Evolutionary conservation across 1,140 invertebrate species (phyloP).

Genomic region (Brachionus rubens): DNA sequence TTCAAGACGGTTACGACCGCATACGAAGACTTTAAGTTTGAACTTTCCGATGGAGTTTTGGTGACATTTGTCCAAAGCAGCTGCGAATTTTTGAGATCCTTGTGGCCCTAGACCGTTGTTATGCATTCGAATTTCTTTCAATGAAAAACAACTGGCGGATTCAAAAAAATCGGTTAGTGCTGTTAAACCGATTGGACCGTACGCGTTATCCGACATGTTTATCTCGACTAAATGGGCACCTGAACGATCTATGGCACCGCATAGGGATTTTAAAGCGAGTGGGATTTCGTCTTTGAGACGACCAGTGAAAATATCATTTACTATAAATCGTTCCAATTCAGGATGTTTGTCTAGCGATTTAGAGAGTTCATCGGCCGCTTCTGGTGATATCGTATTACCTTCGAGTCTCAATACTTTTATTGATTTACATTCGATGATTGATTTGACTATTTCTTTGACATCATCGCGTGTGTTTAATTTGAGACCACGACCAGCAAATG

Average conservation of each 20-base stretch:
- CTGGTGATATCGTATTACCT: conserved; percentile 86
- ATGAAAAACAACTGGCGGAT: conserved; percentile 76
- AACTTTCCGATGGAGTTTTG: background rate
- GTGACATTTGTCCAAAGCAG: conserved; percentile 28
- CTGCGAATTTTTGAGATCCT: conserved; percentile 33
- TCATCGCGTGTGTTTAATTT: conserved; percentile 28
- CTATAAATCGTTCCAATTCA: conserved; percentile 65
- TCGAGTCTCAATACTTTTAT: conserved; percentile 75
- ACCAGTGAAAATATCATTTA: conserved; percentile 87
- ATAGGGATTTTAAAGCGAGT: conserved; percentile 65
- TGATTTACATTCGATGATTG: conserved; percentile 66
- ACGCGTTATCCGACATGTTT: conserved; percentile 95
- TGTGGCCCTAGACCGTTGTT: conserved; percentile 48
- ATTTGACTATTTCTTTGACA: background rate
- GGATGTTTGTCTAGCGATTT: conserved; percentile 72
- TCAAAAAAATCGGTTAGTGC: conserved; percentile 79
- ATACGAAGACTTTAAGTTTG: conserved; percentile 68
- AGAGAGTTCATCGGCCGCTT: conserved; percentile 78
- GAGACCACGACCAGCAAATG: background rate
- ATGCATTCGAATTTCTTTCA: conserved; percentile 68
- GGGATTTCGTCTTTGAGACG: conserved; percentile 92
- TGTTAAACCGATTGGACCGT: conserved; percentile 89
- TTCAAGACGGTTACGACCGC: conserved; percentile 88
- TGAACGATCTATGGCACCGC: conserved; percentile 71
- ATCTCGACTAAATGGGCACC: conserved; percentile 76